Evolutionary conservation across 2,113 vertebrate species (phyloP).

Genomic region (Mustelus asterias): DNA sequence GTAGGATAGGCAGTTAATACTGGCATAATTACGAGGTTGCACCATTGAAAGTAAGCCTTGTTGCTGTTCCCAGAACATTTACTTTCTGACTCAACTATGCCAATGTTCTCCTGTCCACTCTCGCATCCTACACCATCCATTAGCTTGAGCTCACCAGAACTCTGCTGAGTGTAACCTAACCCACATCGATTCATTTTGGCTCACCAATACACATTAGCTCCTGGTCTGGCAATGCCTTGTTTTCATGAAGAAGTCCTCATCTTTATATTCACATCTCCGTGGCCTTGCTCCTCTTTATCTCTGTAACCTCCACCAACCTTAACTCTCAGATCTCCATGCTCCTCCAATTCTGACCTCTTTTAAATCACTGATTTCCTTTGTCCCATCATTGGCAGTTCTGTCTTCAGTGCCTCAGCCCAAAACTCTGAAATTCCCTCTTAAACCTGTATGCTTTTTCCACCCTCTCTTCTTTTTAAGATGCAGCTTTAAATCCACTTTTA

Average conservation of each 20-base stretch:
- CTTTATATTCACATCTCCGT: background rate
- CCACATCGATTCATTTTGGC: background rate
- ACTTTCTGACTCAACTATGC: background rate
- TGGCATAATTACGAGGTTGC: background rate
- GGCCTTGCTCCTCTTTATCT: background rate
- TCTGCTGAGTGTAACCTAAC: background rate
- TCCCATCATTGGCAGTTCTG: background rate
- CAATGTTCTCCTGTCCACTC: background rate
- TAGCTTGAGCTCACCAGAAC: background rate
- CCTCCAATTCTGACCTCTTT: background rate
- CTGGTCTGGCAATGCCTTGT: background rate
- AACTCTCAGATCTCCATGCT: background rate
- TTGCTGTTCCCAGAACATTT: background rate
- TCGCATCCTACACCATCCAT: no score
- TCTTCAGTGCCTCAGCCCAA: background rate
- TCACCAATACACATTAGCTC: background rate
- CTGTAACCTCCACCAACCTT: background rate
- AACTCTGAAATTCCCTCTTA: background rate
- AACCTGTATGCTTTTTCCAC: background rate
- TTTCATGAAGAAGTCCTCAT: background rate
- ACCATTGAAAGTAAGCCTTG: background rate
- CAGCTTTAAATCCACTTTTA: background rate
- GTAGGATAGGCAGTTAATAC: background rate
- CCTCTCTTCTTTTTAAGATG: background rate
- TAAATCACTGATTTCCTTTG: background rate